Percentiles rank a stretch among this genome's conserved stretches.
phyloP scores from a whole-genome alignment of 1,140 invertebrate genomes.

The Cydia fagiglandana region DNA sequence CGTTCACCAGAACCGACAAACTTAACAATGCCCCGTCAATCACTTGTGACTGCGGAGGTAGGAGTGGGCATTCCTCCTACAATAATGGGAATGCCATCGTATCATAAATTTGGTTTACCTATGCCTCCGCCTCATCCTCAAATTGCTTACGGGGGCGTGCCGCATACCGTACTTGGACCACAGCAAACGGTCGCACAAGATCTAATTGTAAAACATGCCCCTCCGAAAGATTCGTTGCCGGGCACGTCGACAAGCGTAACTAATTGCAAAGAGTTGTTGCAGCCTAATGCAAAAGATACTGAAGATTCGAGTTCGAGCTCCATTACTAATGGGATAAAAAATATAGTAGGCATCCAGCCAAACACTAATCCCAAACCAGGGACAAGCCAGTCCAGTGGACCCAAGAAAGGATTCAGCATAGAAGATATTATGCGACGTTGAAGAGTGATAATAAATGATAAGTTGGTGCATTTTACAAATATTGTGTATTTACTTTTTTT shows the following conservation, averaged over 20 bases:
- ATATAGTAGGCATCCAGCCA: slow-evolving; percentile 76
- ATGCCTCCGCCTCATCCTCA: slow-evolving; percentile 74
- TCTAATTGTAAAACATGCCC: slow-evolving; percentile 75
- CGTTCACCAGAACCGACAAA: slow-evolving; percentile 77
- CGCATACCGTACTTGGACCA: slow-evolving; percentile 66
- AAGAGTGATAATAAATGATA: slow-evolving; percentile 37
- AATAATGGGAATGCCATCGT: slow-evolving; percentile 62
- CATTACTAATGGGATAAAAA: slow-evolving; percentile 74
- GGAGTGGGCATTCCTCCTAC: slow-evolving; percentile 34
- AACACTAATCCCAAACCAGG: slow-evolving; percentile 73
- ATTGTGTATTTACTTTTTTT: slow-evolving; percentile 36
- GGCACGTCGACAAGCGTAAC: slow-evolving; percentile 66
- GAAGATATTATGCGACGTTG: slow-evolving; percentile 87
- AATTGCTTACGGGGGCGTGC: slow-evolving; percentile 64
- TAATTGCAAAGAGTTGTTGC: slow-evolving; percentile 57
- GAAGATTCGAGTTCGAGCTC: slow-evolving; percentile 59
- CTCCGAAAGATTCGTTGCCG: slow-evolving; percentile 72
- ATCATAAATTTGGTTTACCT: slow-evolving; percentile 75
- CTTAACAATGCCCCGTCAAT: slow-evolving; percentile 70
- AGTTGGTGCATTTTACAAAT: slow-evolving; percentile 44
- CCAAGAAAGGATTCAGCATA: slow-evolving; percentile 85
- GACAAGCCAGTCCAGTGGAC: slow-evolving; percentile 71
- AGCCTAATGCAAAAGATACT: slow-evolving; percentile 51
- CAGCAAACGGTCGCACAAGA: slow-evolving; percentile 76
- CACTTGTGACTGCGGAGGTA: slow-evolving; percentile 57